A percentile compares a stretch with the other conserved stretches of the same genome.
These are phyloP conservation scores for Mastomys natalensis DNA, from an alignment of 2,113 vertebrate species.

Conservation along the genomic window DNA sequence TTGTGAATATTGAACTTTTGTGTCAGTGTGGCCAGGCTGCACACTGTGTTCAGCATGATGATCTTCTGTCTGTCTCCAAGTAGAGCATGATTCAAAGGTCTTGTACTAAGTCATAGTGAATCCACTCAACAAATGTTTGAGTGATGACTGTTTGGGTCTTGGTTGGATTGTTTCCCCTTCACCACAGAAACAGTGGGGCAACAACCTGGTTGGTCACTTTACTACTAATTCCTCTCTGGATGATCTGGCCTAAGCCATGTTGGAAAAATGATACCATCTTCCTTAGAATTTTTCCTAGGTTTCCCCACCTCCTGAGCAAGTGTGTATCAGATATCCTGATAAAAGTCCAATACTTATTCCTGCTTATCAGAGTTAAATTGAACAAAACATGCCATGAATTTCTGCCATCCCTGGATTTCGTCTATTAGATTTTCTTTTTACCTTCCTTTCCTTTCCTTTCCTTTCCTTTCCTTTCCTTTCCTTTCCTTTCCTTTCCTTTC, in stretches of 20 bases:
- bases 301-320: neutral
- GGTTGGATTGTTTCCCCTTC: neutral
- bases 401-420: neutral
- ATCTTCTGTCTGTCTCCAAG: neutral
- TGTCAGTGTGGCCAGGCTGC: neutral
- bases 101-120: conserved; percentile 1
- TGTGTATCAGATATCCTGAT: neutral
- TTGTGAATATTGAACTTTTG: neutral
- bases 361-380: neutral
- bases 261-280: neutral
- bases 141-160: neutral
- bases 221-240: neutral
- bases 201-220: neutral
- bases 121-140: conserved; percentile 27
- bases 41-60: neutral
- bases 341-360: neutral
- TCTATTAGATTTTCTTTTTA: neutral
- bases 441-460: too few species aligned
- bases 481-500: too few species aligned
- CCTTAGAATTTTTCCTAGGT: neutral
- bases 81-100: neutral
- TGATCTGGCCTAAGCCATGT: neutral
- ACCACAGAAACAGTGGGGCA: neutral
- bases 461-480: too few species aligned
- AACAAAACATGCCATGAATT: neutral